A percentile compares a stretch with the other conserved stretches of the same genome.
These are phyloP conservation scores for human (Homo sapiens) DNA, from an alignment of 2,113 vertebrate species.

Conservation along the genomic window DNA sequence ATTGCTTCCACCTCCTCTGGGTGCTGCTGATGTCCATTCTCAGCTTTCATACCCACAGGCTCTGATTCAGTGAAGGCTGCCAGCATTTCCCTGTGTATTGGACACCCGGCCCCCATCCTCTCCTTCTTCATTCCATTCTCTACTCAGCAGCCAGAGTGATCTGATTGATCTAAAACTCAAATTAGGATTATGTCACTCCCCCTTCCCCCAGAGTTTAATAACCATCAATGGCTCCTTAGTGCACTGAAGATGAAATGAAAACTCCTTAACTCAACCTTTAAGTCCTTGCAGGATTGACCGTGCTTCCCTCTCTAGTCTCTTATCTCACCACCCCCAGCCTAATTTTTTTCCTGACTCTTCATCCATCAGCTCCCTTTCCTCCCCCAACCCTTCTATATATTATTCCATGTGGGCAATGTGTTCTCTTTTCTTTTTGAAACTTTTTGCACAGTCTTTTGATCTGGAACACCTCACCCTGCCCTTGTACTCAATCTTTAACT, in stretches of 20 bases:
- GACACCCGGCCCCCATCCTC: neutral
- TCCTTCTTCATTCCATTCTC: neutral
- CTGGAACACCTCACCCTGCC: neutral
- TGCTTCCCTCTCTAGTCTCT: neutral
- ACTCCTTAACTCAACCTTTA: neutral
- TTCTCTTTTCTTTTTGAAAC: neutral
- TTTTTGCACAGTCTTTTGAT: neutral
- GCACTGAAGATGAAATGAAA: neutral
- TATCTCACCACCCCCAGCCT: neutral
- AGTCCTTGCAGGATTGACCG: neutral
- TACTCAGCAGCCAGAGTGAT: neutral
- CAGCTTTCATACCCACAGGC: neutral
- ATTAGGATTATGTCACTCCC: accelerated
- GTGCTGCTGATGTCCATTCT: no score
- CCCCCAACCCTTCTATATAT: accelerated
- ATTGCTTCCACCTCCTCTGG: neutral
- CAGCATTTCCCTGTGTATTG: neutral
- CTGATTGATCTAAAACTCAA: neutral
- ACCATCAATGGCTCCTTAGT: neutral
- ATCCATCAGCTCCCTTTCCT: neutral
- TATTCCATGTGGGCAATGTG: neutral
- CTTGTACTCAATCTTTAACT: neutral
- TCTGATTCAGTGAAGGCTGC: accelerated
- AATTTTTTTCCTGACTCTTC: neutral
- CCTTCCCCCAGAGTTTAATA: neutral